Percentiles rank a stretch among this genome's conserved stretches.
These are phyloP conservation scores for Lepidotrigona ventralis DNA, from an alignment of 1,140 invertebrate species.

Conservation along the genomic window DNA sequence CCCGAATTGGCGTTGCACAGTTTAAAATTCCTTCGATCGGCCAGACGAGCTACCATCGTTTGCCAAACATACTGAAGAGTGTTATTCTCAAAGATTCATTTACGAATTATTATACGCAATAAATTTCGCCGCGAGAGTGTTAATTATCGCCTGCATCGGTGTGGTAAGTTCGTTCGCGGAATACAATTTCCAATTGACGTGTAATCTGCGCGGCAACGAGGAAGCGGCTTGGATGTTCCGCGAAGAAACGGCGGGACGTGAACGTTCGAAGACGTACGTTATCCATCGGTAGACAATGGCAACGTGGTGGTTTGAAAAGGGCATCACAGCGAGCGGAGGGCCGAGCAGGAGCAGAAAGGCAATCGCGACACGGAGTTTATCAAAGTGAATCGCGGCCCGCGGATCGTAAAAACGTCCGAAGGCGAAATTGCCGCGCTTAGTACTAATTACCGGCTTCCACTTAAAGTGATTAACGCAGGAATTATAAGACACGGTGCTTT, in stretches of 20 bases:
- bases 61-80: no score
- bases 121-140: not conserved
- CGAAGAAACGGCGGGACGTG: not conserved
- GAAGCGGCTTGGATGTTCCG: not conserved
- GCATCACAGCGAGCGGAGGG: constrained; percentile 1
- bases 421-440: constrained; percentile 53
- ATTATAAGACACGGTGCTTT: constrained; percentile 58
- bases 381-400: constrained; percentile 22
- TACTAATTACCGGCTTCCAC: constrained; percentile 56
- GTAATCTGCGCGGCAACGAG: not conserved
- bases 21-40: no score
- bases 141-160: not conserved
- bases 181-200: constrained; percentile 17
- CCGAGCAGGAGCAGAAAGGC: not conserved
- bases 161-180: not conserved
- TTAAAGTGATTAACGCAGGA: constrained; percentile 60
- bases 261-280: not conserved
- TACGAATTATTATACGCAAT: no score
- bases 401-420: constrained; percentile 23
- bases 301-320: constrained; percentile 57
- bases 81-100: no score
- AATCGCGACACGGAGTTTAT: constrained; percentile 32
- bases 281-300: constrained; percentile 47
- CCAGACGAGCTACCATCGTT: no score
- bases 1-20: no score